Base-by-base conservation (phyloP, 2,797 vertebrate species). In the Philypnodon macrostomus region DNA sequence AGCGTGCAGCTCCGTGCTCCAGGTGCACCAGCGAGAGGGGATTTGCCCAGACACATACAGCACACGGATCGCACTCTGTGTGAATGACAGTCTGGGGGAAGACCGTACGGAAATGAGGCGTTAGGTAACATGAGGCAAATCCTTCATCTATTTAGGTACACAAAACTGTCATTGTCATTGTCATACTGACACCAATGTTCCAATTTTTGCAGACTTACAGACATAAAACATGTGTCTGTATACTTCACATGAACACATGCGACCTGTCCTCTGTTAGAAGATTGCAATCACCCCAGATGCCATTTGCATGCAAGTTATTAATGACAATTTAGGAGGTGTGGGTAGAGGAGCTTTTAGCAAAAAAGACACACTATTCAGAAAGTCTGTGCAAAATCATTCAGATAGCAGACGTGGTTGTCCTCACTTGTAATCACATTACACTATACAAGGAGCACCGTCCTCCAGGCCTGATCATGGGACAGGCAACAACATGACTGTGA, bases 261-360 rank as follows among this genome's bases (percentile, higher is more conserved):
- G 30, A 1, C 15, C 35, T 38, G 21, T 23, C 27, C 41, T 24
- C 5, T 38, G 32, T 18, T 0, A 79, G 63, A 47, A 70, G 53
- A 74, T 56, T 32, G 47, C 45, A 37, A 56, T 67, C 35, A 27
- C 23, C 58, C 23, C 41, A 12, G 31, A 36, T 1, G 44, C 58
- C 80, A 81, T 84, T 86, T 77, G 54, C 54, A 59, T 47, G 16
- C 12, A 0, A 0, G 23, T 48, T 59, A 54, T 76, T 84, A 46
- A 72, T 71, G 50, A 63, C 46, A 85, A 85, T 84, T 82, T 76
- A 68, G 77, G 79, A 87, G 85, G 64, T 60, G 63, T 9, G 55
- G 64, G 58, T 65, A 65, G 80, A 77, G 77, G 75, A 10, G n/a
- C 53, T 87, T 83, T 73, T 47, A 50, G 69, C 63, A 61, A 45